These are phyloP conservation scores for Leucophenga varia DNA, from an alignment of 1,140 invertebrate genomes.

Conservation along the genomic window DNA sequence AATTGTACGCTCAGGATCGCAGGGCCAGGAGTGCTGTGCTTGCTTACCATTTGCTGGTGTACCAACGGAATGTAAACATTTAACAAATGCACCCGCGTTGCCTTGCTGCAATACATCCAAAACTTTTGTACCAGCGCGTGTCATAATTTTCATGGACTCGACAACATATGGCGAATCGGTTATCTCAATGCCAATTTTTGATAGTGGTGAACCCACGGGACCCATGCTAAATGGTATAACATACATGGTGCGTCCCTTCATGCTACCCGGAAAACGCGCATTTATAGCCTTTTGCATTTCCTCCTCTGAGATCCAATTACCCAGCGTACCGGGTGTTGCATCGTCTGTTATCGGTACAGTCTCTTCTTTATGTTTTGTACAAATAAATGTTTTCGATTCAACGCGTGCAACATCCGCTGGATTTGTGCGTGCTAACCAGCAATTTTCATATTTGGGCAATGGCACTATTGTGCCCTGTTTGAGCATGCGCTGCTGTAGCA, in stretches of 20 bases:
- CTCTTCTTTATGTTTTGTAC: conserved; percentile 71
- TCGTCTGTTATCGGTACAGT: conserved; percentile 71
- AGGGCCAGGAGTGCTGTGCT: conserved; percentile 82
- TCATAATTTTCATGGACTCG: conserved; percentile 93
- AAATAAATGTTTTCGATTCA: conserved; percentile 88
- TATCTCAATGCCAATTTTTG: conserved; percentile 90
- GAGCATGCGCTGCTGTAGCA: conserved; percentile 65
- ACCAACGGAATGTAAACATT: conserved; percentile 94
- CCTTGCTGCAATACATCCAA: conserved; percentile 63
- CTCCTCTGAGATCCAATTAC: conserved; percentile 86
- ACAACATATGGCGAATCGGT: conserved; percentile 94
- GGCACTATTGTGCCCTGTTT: conserved; percentile 69
- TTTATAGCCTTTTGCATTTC: conserved; percentile 74
- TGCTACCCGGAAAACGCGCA: conserved; percentile 82
- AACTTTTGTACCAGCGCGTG: conserved; percentile 75
- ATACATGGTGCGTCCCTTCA: conserved; percentile 93
- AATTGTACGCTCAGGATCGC: conserved; percentile 85
- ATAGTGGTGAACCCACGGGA: conserved; percentile 81
- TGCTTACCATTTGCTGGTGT: conserved; percentile 60
- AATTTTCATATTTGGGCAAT: conserved; percentile 83
- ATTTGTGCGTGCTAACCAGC: conserved; percentile 86
- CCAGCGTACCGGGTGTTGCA: conserved; percentile 71
- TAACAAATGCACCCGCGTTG: conserved; percentile 69
- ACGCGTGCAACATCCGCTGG: conserved; percentile 92
- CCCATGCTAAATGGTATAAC: conserved; percentile 96